Base-by-base conservation (phyloP, 1,140 invertebrate genomes). In the Harlomillsia oculata region DNA sequence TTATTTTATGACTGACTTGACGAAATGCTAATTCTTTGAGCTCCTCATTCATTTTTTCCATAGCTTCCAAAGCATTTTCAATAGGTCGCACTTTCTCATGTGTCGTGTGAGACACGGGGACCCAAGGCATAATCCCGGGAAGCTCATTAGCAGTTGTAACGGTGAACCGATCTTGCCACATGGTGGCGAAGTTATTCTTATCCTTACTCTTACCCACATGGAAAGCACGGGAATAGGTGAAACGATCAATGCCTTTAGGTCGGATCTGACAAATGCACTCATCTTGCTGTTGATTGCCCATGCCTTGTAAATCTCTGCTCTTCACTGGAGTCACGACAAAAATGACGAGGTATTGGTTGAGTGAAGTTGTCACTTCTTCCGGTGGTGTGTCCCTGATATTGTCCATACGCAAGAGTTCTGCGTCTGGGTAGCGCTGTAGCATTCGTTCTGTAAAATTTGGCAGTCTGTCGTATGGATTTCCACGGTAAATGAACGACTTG, bases 291-390 rank as follows among this genome's bases (percentile, higher is more conserved):
- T 61, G 81, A 74, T 50, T 78, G 78, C 36, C 81, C 78, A 49
- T 89, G 81, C 60, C 87, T 81, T 59, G 30, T 28, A 59, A 59
- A 21, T 20, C 41, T 8, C 34, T 60, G 16, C 48, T 41, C 82
- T 91, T 85, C 6, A 94, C 74, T 1, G 91, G 88, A 46, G 89
- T 85, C n/a, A 96, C 88, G 64, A 86, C 87, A 71, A 93, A 95
- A 40, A 96, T 90, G n/a, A n/a, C n/a, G n/a, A n/a, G n/a, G n/a
- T n/a, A n/a, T n/a, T n/a, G n/a, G n/a, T n/a, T n/a, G n/a, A n/a
- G n/a, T n/a, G n/a, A n/a, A n/a, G n/a, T n/a, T n/a, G n/a, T n/a
- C n/a, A n/a, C n/a, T n/a, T n/a, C n/a, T n/a, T n/a, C n/a, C n/a
- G n/a, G n/a, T n/a, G n/a, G n/a, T n/a, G n/a, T n/a, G n/a, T n/a